Conservation (phyloP, 2,888 invertebrate genomes). For the Odontomyia ornata region DNA sequence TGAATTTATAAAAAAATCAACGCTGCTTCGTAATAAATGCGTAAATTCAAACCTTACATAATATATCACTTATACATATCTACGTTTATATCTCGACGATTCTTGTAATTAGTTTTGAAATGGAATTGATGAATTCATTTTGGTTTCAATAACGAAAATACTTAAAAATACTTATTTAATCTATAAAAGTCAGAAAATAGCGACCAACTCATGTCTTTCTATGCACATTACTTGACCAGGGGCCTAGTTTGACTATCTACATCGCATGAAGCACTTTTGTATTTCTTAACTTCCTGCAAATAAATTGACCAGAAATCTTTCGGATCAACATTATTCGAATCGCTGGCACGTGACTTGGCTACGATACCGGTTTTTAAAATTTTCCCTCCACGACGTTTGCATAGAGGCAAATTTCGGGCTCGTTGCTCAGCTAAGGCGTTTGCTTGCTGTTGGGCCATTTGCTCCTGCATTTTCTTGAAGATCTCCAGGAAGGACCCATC, state of each 20-base stretch:
- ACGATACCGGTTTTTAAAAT: conserved; percentile 90
- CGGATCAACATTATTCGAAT: conserved; percentile 66
- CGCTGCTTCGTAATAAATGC: conserved; percentile 29
- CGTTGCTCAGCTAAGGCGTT: neutral
- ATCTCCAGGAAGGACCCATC: conserved; percentile 91
- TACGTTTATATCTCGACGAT: neutral
- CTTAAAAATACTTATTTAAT: neutral
- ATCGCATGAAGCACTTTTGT: conserved; percentile 91
- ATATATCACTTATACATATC: conserved; percentile 8
- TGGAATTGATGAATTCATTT: conserved; percentile 49
- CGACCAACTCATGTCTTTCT: neutral
- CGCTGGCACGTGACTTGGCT: conserved; percentile 79
- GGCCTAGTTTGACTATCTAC: conserved; percentile 91
- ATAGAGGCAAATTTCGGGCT: conserved; percentile 64
- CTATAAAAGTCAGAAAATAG: conserved; percentile 21
- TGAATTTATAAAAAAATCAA: neutral
- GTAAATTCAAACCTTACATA: neutral
- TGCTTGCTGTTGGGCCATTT: conserved; percentile 63
- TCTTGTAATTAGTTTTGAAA: conserved; percentile 40
- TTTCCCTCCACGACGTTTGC: conserved; percentile 85
- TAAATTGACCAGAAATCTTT: conserved; percentile 94
- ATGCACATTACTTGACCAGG: conserved; percentile 78
- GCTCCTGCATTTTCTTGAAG: conserved; percentile 88
- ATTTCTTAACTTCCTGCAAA: conserved; percentile 92
- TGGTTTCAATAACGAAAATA: conserved; percentile 14